These are phyloP conservation scores for Actinia tenebrosa DNA, from an alignment of 64 coral and sea anemone species.

Conservation along the genomic window DNA sequence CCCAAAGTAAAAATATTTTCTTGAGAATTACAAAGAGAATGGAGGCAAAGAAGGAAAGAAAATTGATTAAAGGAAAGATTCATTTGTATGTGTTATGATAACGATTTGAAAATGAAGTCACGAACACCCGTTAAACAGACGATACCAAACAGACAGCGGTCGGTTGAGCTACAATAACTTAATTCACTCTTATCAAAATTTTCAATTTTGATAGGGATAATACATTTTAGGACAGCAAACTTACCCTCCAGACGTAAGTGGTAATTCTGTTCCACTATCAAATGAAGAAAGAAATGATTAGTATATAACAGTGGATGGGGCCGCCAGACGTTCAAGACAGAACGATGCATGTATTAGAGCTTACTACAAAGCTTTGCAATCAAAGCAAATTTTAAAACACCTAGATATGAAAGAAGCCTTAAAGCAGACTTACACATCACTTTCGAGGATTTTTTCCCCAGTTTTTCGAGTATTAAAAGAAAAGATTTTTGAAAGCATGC, in stretches of 20 bases:
- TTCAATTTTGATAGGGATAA: background rate
- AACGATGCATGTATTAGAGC: background rate
- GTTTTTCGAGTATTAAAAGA: constrained; percentile 77
- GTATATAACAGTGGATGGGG: background rate
- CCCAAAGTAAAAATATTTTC: background rate
- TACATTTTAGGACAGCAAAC: background rate
- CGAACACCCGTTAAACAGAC: background rate
- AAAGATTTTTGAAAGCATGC: constrained; percentile 91
- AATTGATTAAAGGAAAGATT: background rate
- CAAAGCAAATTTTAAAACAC: background rate
- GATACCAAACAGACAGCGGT: background rate
- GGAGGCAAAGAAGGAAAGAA: background rate
- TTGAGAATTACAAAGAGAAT: background rate
- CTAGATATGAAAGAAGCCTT: background rate
- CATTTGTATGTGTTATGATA: background rate
- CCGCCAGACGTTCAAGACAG: background rate
- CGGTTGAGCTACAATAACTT: too few species aligned
- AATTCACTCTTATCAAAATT: background rate
- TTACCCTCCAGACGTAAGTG: background rate
- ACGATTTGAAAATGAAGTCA: background rate
- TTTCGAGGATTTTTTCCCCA: constrained; percentile 64
- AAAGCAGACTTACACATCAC: constrained; percentile 51
- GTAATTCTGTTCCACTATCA: background rate
- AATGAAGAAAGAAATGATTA: background rate
- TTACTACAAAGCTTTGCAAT: background rate